Percentiles rank a stretch among this genome's conserved stretches.
phyloP scores from a whole-genome alignment of 2,888 invertebrate species.

The Pristionchus japonicus region DNA sequence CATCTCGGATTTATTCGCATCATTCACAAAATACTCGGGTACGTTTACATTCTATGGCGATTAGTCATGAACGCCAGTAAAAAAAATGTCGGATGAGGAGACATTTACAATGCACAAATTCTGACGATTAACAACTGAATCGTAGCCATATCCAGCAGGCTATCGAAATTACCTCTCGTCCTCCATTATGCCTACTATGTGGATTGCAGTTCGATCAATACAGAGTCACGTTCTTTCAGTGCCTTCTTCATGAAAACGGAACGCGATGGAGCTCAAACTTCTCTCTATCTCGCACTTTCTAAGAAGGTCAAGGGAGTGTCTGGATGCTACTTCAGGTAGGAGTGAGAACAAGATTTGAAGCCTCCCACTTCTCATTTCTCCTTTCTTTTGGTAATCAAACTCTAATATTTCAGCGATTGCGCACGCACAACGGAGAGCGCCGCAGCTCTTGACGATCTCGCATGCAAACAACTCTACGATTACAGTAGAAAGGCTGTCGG shows the following conservation, averaged over 20 bases:
- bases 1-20: not conserved
- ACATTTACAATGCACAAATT: too few species aligned
- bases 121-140: too few species aligned
- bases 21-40: not conserved
- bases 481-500: slow-evolving; percentile 60
- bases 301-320: slow-evolving; percentile 84
- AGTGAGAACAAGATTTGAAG: not conserved
- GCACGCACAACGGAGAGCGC: slow-evolving; percentile 53
- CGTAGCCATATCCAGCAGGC: too few species aligned
- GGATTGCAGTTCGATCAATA: not conserved
- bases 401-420: slow-evolving; percentile 17
- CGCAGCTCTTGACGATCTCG: slow-evolving; percentile 63
- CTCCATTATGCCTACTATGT: too few species aligned
- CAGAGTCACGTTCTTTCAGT: slow-evolving; percentile 44
- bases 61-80: too few species aligned
- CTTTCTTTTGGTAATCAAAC: not conserved
- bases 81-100: too few species aligned
- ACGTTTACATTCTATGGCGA: not conserved
- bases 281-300: slow-evolving; percentile 85
- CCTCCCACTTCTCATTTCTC: too few species aligned
- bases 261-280: slow-evolving; percentile 85
- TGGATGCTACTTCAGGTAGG: slow-evolving; percentile 83
- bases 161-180: too few species aligned
- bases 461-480: slow-evolving; percentile 71
- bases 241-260: slow-evolving; percentile 81